phyloP scores from a whole-genome alignment of 2,113 vertebrate genomes.

The Pardalotus punctatus region DNA sequence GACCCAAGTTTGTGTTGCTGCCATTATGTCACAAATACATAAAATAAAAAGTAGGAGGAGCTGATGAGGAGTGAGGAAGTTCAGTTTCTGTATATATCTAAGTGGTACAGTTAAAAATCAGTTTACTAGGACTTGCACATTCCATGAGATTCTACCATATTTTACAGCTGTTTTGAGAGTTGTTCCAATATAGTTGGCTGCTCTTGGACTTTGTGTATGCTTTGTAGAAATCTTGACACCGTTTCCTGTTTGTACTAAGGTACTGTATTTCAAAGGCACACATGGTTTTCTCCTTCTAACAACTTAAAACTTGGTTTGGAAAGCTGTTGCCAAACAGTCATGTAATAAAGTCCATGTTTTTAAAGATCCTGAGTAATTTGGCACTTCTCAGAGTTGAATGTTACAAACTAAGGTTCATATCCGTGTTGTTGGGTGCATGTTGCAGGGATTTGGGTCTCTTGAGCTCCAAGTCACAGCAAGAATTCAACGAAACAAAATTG shows the following conservation, averaged over 20 bases:
- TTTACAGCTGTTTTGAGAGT: neutral
- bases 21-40: neutral
- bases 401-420: neutral
- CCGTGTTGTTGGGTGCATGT: neutral
- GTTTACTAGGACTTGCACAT: slow-evolving; percentile 14
- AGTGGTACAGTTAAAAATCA: neutral
- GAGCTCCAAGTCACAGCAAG: neutral
- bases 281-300: neutral
- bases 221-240: neutral
- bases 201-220: neutral
- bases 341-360: neutral
- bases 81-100: slow-evolving; percentile 7
- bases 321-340: neutral
- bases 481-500: neutral
- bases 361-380: neutral
- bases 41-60: neutral
- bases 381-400: neutral
- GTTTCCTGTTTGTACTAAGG: neutral
- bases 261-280: neutral
- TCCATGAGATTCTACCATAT: neutral
- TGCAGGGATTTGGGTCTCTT: neutral
- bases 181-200: neutral
- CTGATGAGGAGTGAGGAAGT: neutral
- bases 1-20: neutral
- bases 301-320: neutral